Base-by-base conservation (phyloP, 2,888 invertebrate species). In the Sphaerophoria taeniata region DNA sequence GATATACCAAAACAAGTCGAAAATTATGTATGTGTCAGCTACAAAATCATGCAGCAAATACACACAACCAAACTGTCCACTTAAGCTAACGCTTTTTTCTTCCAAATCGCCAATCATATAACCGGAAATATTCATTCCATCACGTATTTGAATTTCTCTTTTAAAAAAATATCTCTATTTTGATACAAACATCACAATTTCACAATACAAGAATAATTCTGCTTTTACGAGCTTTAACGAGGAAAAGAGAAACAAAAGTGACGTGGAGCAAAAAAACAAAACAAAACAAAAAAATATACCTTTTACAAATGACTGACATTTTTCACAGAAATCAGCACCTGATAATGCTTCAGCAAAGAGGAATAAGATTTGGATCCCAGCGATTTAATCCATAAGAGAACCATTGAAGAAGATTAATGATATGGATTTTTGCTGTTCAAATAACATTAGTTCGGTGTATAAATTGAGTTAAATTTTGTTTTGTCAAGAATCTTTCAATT, bases 291-390 rank as follows among this genome's bases (percentile, higher is more conserved):
- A 51, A 69, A 58, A 49, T 67, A 67, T 39, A 79, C 49, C 51
- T 47, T 53, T 73, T 33, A 80, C 69, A 82, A 82, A 82, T 83
- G 83, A 65, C 51, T 16, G 39, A 43, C 45, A 73, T 78, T 78
- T 74, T 70, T 78, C 63, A 61, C n/a, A 47, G 36, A 78, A 63
- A 63, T 58, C 70, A 70, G 47, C 70, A 45, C 33, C 34, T 47
- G 24, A 36, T 58, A 31, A 53, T 56, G 63, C 45, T 33, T 24
- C 24, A 24, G 24, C n/a, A 12, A 45, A 16, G 16, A 47, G 11
- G 33, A 63, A n/a, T n/a, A n/a, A n/a, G n/a, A 63, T 49, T 16
- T 14, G 7, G n/a, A 45, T 61, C 47, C 55, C 33, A 14, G 24
- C 24, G 51, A 51, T 61, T 72, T 55, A 69, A 45, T 74, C 49